phyloP scores from a whole-genome alignment of 23 tunicate genomes.

The Phallusia fumigata region DNA sequence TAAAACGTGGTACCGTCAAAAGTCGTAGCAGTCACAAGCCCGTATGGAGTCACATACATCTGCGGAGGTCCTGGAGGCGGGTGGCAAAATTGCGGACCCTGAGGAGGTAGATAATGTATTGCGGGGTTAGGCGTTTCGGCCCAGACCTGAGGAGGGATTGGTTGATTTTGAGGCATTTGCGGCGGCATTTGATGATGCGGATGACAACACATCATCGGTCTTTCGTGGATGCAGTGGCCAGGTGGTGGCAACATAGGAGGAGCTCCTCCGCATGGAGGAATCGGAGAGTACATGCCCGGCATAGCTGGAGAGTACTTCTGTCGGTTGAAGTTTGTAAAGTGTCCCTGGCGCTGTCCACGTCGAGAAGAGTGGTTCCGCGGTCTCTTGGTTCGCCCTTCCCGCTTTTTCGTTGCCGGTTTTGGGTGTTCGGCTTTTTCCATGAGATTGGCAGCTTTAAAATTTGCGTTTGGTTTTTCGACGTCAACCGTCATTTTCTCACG shows the following conservation, averaged over 20 bases:
- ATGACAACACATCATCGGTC: slow-evolving; percentile 3
- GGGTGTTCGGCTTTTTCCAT: not conserved
- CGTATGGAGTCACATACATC: slow-evolving; percentile 12
- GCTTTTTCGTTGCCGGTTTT: not conserved
- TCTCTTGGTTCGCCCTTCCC: not conserved
- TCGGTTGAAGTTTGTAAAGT: not conserved
- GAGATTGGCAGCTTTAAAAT: not conserved
- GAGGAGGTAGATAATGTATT: not conserved
- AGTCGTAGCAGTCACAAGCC: slow-evolving; percentile 24
- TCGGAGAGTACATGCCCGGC: not conserved
- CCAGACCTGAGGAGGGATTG: not conserved
- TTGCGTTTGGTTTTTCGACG: not conserved
- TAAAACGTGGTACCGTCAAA: slow-evolving; percentile 49
- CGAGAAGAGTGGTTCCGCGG: not conserved
- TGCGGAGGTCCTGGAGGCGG: not conserved
- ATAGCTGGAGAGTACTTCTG: not conserved
- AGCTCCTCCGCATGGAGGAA: not conserved
- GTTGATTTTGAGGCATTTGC: not conserved
- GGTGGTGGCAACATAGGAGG: slow-evolving; percentile 1
- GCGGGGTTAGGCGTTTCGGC: not conserved
- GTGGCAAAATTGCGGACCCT: not conserved
- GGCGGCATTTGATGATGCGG: too few species aligned
- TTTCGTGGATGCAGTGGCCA: not conserved
- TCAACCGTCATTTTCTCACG: not conserved
- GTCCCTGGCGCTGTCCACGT: not conserved